A percentile compares a stretch with the other conserved stretches of the same genome.
These are phyloP conservation scores for Frankliniella intonsa DNA, from an alignment of 2,888 invertebrate species.

Conservation along the genomic window DNA sequence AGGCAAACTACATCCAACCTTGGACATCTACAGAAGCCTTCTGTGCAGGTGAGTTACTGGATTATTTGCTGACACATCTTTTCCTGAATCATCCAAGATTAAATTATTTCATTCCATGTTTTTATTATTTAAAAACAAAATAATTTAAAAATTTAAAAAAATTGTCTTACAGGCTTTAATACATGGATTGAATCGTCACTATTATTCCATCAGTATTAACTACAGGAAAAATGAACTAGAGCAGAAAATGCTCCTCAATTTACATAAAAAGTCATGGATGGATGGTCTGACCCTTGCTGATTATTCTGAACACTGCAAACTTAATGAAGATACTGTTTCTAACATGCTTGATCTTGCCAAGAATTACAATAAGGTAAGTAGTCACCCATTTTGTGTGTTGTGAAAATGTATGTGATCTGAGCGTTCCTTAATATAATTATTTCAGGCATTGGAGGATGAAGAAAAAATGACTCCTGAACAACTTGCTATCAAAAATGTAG, in stretches of 20 bases:
- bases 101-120: slow-evolving; percentile 10
- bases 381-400: neutral
- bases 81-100: neutral
- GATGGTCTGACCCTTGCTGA: slow-evolving; percentile 87
- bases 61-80: slow-evolving; percentile 5
- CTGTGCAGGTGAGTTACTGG: slow-evolving; percentile 63
- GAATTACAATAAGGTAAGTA: slow-evolving; percentile 83
- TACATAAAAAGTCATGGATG: slow-evolving; percentile 99
- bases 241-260: slow-evolving; percentile 97
- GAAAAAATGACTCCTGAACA: slow-evolving; percentile 99
- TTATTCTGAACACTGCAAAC: slow-evolving; percentile 86
- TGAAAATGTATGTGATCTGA: neutral
- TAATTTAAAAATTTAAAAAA: neutral
- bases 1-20: slow-evolving; percentile 98
- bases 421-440: slow-evolving; percentile 34
- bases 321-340: slow-evolving; percentile 90
- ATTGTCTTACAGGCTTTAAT: slow-evolving; percentile 75
- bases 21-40: slow-evolving; percentile 97
- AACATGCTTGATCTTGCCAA: slow-evolving; percentile 97
- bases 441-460: slow-evolving; percentile 89
- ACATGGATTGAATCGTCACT: slow-evolving; percentile 97
- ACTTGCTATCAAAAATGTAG: slow-evolving; percentile 98
- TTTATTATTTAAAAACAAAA: slow-evolving; percentile 25
- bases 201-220: slow-evolving; percentile 99
- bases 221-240: slow-evolving; percentile 98